Percentiles rank a stretch among this genome's conserved stretches.
Conservation (phyloP, 1,140 invertebrate genomes). For the Andricus grossulariae region DNA sequence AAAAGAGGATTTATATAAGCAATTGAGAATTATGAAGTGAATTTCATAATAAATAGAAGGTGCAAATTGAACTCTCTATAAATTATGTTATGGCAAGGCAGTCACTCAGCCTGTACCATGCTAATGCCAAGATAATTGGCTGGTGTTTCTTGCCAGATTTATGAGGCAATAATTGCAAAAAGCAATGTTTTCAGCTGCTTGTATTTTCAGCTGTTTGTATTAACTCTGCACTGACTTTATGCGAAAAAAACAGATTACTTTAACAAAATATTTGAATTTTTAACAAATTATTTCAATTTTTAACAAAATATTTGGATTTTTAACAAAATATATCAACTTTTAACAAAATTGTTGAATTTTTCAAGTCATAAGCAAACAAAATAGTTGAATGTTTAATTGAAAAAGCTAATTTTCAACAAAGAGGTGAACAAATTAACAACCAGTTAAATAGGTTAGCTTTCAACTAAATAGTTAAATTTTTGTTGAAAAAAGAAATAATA, state of each 20-base stretch:
- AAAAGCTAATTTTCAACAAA: too few species aligned
- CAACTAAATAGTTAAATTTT: too few species aligned
- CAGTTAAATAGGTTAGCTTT: too few species aligned
- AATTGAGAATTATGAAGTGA: neutral
- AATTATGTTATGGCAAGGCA: neutral
- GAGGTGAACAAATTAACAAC: conserved; percentile 42
- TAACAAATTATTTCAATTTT: too few species aligned
- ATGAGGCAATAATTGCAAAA: conserved; percentile 62
- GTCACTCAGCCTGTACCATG: conserved; percentile 31
- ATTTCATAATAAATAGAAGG: conserved; percentile 4
- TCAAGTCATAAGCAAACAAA: too few species aligned
- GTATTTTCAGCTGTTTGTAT: conserved; percentile 37
- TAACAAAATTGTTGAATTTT: too few species aligned
- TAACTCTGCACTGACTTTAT: conserved; percentile 44
- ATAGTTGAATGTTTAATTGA: too few species aligned
- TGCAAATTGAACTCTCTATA: conserved; percentile 4
- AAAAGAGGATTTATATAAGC: neutral
- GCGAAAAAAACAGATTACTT: conserved; percentile 19
- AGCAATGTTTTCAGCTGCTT: conserved; percentile 52
- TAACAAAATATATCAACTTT: too few species aligned
- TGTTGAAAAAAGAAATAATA: too few species aligned
- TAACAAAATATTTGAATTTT: too few species aligned
- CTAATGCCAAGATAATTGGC: conserved; percentile 60
- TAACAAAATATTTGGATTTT: too few species aligned
- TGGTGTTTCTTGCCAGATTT: conserved; percentile 56